phyloP scores from a whole-genome alignment of 2,797 vertebrate species.

The Ataeniobius toweri region DNA sequence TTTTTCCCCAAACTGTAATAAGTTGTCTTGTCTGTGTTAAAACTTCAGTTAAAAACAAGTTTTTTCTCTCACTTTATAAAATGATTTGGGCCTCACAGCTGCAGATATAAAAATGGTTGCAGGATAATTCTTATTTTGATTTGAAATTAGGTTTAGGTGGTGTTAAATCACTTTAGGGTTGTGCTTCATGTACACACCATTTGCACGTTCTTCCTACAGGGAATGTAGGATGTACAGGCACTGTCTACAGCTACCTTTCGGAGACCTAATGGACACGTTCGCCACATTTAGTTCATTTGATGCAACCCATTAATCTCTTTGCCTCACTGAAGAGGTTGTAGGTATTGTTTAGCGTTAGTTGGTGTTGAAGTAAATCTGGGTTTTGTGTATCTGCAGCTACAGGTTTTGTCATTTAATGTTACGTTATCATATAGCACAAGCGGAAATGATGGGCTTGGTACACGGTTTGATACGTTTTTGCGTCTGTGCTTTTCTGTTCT shows the following conservation, averaged over 20 bases:
- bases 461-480: slow-evolving; percentile 33
- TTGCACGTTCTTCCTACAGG: slow-evolving; percentile 59
- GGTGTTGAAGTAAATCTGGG: slow-evolving; percentile 9
- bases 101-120: slow-evolving; percentile 54
- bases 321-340: slow-evolving; percentile 20
- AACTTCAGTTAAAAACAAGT: slow-evolving; percentile 7
- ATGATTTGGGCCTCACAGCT: slow-evolving; percentile 33
- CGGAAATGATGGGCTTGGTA: slow-evolving; percentile 24
- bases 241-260: slow-evolving; percentile 6
- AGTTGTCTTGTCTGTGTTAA: slow-evolving; percentile 11
- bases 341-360: slow-evolving; percentile 13
- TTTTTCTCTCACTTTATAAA: neutral
- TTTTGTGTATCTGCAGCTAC: slow-evolving; percentile 18
- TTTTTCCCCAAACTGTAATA: neutral
- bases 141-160: slow-evolving; percentile 19
- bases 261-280: slow-evolving; percentile 17
- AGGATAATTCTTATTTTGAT: slow-evolving; percentile 44
- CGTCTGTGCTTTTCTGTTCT: slow-evolving; percentile 64
- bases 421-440: neutral
- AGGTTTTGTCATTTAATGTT: neutral
- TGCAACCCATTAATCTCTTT: slow-evolving; percentile 3
- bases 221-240: slow-evolving; percentile 45
- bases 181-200: slow-evolving; percentile 58
- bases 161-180: slow-evolving; percentile 56
- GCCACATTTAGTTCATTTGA: slow-evolving; percentile 21